Percentiles rank a stretch among this genome's conserved stretches.
Evolutionary conservation across 37 sponge, comb jelly and placozoan species (phyloP).

Genomic region (Chondrilla cf. caribensis): DNA sequence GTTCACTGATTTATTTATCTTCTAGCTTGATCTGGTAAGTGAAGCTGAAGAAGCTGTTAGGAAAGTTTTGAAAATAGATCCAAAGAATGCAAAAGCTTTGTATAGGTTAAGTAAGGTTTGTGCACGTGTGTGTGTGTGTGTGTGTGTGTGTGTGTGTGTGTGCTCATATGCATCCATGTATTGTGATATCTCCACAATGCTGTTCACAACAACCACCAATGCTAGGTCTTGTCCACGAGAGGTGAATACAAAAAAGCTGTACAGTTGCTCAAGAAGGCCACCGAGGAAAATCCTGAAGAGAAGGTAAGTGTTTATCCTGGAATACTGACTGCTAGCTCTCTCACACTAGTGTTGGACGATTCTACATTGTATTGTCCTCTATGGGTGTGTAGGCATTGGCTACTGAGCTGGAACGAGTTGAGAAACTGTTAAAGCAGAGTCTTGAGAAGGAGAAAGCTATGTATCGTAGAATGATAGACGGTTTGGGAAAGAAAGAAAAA

Average conservation of each 20-base stretch:
- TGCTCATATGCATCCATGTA: not conserved
- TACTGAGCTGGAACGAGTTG: not conserved
- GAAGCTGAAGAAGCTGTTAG: slow-evolving; percentile 52
- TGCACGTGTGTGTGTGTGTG: not conserved
- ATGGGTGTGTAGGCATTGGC: not conserved
- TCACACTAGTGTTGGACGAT: not conserved
- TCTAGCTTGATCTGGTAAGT: slow-evolving; percentile 36
- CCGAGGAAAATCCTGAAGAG: slow-evolving; percentile 42
- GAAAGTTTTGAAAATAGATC: slow-evolving; percentile 50
- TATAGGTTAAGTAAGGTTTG: slow-evolving; percentile 63
- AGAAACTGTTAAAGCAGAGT: not conserved
- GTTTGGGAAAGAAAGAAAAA: slow-evolving; percentile 8
- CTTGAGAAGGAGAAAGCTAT: slow-evolving; percentile 31
- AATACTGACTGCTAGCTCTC: not conserved
- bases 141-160: not conserved
- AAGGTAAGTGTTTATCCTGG: slow-evolving; percentile 27
- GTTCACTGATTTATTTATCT: not conserved
- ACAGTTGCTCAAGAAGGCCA: slow-evolving; percentile 41
- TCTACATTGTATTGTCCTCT: no score
- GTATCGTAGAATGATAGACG: slow-evolving; percentile 37
- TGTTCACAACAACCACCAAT: no score
- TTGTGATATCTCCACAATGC: no score
- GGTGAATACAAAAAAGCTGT: slow-evolving; percentile 54
- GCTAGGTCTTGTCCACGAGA: slow-evolving; percentile 17
- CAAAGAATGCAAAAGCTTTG: slow-evolving; percentile 71